phyloP scores from a whole-genome alignment of 2,888 invertebrate species.

The Piscicola geometra region DNA sequence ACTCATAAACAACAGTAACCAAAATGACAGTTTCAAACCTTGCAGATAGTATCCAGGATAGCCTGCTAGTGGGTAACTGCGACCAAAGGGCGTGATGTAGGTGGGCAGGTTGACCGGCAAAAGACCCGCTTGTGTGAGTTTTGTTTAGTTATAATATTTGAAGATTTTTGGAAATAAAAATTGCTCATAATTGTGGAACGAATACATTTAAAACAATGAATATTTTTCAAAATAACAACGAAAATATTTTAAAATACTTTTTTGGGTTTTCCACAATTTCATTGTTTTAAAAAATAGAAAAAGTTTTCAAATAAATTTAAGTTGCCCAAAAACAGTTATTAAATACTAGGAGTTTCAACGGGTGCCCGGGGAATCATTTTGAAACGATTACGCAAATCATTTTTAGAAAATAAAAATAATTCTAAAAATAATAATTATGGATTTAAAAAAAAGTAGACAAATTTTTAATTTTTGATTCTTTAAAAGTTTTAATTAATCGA shows the following conservation, averaged over 20 bases:
- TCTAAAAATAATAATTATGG: no score
- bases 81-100: slow-evolving; percentile 35
- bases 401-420: no score
- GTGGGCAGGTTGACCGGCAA: slow-evolving; percentile 38
- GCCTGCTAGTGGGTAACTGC: slow-evolving; percentile 36
- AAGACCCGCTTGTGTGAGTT: slow-evolving; percentile 28
- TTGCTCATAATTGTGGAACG: neutral
- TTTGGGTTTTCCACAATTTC: neutral
- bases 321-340: no score
- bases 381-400: no score
- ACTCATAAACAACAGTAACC: no score
- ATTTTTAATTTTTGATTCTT: no score
- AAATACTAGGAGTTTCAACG: no score
- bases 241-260: neutral
- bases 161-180: neutral
- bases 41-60: slow-evolving; percentile 38
- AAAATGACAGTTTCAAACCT: slow-evolving; percentile 30
- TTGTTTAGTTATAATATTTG: neutral
- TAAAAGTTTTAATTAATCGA: no score
- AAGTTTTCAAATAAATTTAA: neutral
- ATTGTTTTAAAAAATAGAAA: neutral
- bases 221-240: neutral
- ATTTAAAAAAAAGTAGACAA: no score
- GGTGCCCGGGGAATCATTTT: no score
- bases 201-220: neutral